Evolutionary conservation across 2,113 vertebrate genomes (phyloP), one percentile per base, ranked within the genome.

Genomic region (Formicarius rufipectus): DNA sequence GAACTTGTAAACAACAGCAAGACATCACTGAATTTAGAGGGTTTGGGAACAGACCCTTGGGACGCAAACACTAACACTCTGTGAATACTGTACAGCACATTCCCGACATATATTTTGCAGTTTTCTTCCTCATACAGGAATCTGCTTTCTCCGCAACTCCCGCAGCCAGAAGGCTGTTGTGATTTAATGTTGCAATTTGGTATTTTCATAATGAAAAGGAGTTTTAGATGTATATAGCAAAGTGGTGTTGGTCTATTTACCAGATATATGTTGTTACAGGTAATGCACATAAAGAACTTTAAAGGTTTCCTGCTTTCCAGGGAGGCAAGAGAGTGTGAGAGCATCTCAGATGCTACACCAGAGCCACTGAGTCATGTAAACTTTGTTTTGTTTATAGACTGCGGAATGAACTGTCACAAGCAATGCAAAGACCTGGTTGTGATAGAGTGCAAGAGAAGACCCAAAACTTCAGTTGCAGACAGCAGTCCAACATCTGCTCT

Each of bases 331-430:
- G 16, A 56, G 64, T 31, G 44, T 63, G 53, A 77, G n/a, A 93
- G 14, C 28, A n/a, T 52, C 30, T 62, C 27, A 74, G 75, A 14
- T 50, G 56, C 39, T 53, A 40, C 31, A 37, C 24, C 74, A 78
- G 52, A 79, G 55, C 37, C 55, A 74, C 40, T 24, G 73, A 78
- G 23, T 69, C 7, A 44, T 2, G 1, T 50, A n/a, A 75, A 44
- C 2, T 10, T 69, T 84, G 30, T 68, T 95, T 82, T 95, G 44
- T 97, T 94, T 94, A 72, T 97, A 99, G 99, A 99, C 95, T 99
- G 99, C 0, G 99, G 99, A 67, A 99, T 99, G 99, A 99, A 99
- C 97, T 99, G 99, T 91, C 99, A 99, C 96, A 99, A 98, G 96
- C 98, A 99, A 35, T 99, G 99, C 97, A 99, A 99, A 97, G 99